Conservation (phyloP, 2,888 invertebrate genomes). For the Cremastinae sp. region DNA sequence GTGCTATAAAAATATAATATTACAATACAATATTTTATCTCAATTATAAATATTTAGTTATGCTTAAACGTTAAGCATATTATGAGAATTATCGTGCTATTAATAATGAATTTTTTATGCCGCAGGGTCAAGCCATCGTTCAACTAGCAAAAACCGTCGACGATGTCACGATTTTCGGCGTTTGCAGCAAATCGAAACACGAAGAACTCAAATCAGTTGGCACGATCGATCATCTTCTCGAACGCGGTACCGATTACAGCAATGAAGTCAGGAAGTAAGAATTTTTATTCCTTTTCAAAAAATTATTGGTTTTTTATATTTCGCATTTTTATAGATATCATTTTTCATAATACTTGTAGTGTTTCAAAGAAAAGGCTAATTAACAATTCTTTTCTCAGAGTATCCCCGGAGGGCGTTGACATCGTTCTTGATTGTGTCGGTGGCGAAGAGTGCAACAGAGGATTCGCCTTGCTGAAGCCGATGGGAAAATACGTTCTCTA, state of each 20-base stretch:
- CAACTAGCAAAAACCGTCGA: constrained; percentile 91
- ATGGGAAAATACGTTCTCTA: constrained; percentile 94
- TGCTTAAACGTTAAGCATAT: no score
- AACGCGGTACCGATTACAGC: constrained; percentile 90
- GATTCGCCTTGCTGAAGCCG: constrained; percentile 90
- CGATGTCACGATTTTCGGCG: constrained; percentile 91
- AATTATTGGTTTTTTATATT: not conserved
- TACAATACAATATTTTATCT: no score
- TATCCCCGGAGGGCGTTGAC: constrained; percentile 90
- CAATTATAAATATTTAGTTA: no score
- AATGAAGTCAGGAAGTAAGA: constrained; percentile 92
- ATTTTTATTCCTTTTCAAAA: not conserved
- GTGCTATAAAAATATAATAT: no score
- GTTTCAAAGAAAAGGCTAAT: constrained; percentile 1
- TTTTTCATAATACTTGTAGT: no score
- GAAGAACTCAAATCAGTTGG: constrained; percentile 88
- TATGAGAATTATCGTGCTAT: no score
- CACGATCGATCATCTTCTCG: constrained; percentile 88
- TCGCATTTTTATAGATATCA: no score
- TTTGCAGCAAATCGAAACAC: constrained; percentile 92
- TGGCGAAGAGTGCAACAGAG: constrained; percentile 93
- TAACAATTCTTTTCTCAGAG: constrained; percentile 79
- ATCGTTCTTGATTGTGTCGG: constrained; percentile 93
- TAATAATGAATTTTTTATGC: constrained; percentile 23
- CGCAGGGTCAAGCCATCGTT: constrained; percentile 91